Evolutionary conservation across 2,888 invertebrate genomes (phyloP).

Genomic region (Troides oblongomaculatus): DNA sequence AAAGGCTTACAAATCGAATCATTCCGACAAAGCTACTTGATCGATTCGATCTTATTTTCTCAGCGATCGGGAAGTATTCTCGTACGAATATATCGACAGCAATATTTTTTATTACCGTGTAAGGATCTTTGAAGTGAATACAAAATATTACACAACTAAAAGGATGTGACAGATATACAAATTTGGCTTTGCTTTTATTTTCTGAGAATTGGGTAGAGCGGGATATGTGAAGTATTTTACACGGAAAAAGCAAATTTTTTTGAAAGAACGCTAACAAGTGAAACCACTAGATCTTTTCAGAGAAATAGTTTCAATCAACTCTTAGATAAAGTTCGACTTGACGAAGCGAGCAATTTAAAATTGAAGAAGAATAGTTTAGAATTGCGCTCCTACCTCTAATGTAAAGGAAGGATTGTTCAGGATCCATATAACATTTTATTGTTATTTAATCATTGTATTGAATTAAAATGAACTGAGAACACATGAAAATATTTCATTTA

Average conservation of each 20-base stretch:
- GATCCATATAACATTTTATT: slow-evolving; percentile 42
- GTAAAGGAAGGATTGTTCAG: slow-evolving; percentile 40
- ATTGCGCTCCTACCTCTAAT: slow-evolving; percentile 57
- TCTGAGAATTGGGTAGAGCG: slow-evolving; percentile 1
- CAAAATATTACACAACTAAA: slow-evolving; percentile 28
- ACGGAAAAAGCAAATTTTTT: slow-evolving; percentile 27
- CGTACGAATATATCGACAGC: slow-evolving; percentile 24
- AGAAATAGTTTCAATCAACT: slow-evolving; percentile 68
- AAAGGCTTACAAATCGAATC: slow-evolving; percentile 28
- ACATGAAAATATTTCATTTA: background rate
- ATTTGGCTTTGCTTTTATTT: slow-evolving; percentile 16
- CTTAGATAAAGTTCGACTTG: slow-evolving; percentile 67
- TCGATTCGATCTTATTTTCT: slow-evolving; percentile 27
- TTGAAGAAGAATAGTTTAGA: slow-evolving; percentile 60
- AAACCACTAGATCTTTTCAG: slow-evolving; percentile 53
- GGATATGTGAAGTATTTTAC: background rate
- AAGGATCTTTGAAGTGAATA: slow-evolving; percentile 26
- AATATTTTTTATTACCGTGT: slow-evolving; percentile 29
- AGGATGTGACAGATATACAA: slow-evolving; percentile 24
- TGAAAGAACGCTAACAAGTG: slow-evolving; percentile 44
- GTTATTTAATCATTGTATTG: background rate
- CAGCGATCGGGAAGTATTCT: slow-evolving; percentile 22
- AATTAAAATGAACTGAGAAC: background rate
- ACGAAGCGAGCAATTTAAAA: slow-evolving; percentile 61
- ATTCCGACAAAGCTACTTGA: slow-evolving; percentile 28